Conservation (phyloP, 2,113 vertebrate genomes). For the Corvus cornix region DNA sequence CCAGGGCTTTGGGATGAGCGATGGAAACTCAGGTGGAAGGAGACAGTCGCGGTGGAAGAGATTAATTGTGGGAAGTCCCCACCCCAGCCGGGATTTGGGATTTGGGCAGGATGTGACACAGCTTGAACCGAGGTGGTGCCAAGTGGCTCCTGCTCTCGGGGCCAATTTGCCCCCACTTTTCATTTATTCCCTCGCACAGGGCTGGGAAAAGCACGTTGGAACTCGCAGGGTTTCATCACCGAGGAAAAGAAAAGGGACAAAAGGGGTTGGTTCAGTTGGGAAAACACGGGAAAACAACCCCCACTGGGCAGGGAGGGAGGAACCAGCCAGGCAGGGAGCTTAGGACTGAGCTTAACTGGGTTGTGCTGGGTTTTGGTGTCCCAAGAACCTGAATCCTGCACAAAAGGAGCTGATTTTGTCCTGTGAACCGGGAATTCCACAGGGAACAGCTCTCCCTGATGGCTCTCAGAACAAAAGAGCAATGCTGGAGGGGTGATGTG, state of each 20-base stretch:
- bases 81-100: neutral
- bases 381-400: neutral
- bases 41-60: constrained; percentile 1
- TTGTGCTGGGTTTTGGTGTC: neutral
- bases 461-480: neutral
- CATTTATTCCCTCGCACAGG: neutral
- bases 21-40: neutral
- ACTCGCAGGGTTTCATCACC: neutral
- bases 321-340: neutral
- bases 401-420: neutral
- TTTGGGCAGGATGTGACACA: constrained; percentile 21
- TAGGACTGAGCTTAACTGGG: neutral
- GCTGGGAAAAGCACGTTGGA: neutral
- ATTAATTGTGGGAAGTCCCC: constrained; percentile 44
- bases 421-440: neutral
- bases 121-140: neutral
- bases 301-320: neutral
- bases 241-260: neutral
- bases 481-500: neutral
- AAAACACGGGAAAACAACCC: neutral
- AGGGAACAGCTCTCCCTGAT: neutral
- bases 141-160: neutral
- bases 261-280: neutral
- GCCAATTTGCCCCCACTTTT: constrained; percentile 8
- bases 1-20: neutral